Evolutionary conservation across 2,797 vertebrate genomes (phyloP), one percentile per base, ranked within the genome.

Genomic region (Centropyge bicolor): DNA sequence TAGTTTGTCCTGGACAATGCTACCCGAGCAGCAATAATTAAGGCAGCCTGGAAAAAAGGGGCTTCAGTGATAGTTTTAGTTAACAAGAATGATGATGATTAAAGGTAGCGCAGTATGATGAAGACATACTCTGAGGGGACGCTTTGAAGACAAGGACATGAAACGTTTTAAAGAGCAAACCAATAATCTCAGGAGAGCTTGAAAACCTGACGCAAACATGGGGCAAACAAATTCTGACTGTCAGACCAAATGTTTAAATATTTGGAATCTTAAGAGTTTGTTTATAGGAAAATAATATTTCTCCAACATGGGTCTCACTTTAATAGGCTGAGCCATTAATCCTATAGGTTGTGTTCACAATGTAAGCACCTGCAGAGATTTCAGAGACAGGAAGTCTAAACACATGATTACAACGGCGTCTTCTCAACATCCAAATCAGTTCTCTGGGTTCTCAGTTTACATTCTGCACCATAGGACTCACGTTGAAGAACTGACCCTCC

Each of bases 21-120:
- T 55, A 74, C 64, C 27, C 35, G 43, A 88, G 78, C 79, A 64
- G 80, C 55, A 82, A 79, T 91, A 76, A 90, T 91, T 92, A 91
- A 71, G 78, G 84, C 67, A 27, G 74, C 31, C 45, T 69, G 81
- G 80, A 91, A 90, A 78, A 56, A 61, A 49, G 31, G 46, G 13
- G 35, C 35, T 85, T 76, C 48, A 17, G 51, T 6, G 36, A 74
- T 73, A 51, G 75, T 77, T 70, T 74, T 56, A 70, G 64, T 54
- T 59, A 64, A 67, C 46, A 41, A 74, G 78, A 80, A 59, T 65
- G 61, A 71, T 60, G n/a, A 69, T 51, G 74, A 88, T 82, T 73
- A 75, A 86, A 78, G n/a, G 70, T n/a, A 17, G 70, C 76, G 41
- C n/a, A n/a, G 22, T 35, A 31, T 67, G 64, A 82, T 82, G 60